Conservation (phyloP, 2,113 vertebrate species). For the Bucco capensis region DNA sequence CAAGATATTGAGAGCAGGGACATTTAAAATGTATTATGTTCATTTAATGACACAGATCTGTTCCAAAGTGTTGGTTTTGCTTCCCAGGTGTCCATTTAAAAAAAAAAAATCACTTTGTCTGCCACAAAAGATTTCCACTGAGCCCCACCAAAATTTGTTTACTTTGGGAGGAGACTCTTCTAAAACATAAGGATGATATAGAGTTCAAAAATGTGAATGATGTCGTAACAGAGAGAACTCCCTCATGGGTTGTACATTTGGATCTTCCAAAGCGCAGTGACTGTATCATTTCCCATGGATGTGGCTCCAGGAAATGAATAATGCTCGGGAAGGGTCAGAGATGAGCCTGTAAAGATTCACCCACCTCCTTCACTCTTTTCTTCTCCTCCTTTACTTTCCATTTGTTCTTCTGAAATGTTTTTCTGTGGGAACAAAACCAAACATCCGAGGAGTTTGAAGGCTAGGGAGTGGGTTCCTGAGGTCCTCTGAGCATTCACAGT, state of each 20-base stretch:
- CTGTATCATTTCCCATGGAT: not conserved
- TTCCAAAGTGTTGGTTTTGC: not conserved
- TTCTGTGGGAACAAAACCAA: not conserved
- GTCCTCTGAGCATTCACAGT: not conserved
- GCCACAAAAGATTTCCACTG: not conserved
- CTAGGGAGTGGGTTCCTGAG: not conserved
- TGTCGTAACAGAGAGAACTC: slow-evolving; percentile 28
- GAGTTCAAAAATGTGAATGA: slow-evolving; percentile 43
- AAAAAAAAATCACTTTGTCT: not conserved
- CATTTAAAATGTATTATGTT: not conserved
- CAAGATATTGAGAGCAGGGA: not conserved
- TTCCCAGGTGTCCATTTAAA: not conserved
- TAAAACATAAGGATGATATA: slow-evolving; percentile 15
- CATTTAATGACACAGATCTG: not conserved
- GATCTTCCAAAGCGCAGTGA: not conserved
- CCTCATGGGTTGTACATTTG: not conserved
- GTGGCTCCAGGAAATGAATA: slow-evolving; percentile 24
- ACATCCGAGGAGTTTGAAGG: not conserved
- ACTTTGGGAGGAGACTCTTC: slow-evolving; percentile 34
- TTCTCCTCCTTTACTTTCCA: not conserved
- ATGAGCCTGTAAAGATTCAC: slow-evolving; percentile 20
- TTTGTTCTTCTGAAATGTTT: not conserved
- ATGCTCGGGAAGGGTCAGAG: not conserved
- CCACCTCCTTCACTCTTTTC: not conserved
- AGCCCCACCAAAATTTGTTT: slow-evolving; percentile 52